Percentiles rank a stretch among this genome's conserved stretches.
These are phyloP conservation scores for Xestobium rufovillosum DNA, from an alignment of 2,888 invertebrate species.

Conservation along the genomic window DNA sequence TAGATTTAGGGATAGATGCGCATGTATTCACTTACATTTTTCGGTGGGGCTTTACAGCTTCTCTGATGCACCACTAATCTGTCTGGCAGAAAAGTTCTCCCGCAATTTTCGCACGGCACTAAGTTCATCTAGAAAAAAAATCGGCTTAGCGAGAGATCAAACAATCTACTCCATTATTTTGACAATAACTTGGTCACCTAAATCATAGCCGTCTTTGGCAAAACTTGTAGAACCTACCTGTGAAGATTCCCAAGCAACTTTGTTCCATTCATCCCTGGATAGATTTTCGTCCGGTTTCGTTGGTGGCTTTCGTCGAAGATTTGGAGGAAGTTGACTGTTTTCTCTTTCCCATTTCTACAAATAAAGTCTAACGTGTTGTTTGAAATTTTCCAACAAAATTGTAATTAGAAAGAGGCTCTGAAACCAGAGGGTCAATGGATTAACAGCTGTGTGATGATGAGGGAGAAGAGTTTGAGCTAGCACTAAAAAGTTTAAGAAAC, in stretches of 20 bases:
- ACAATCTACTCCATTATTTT: too few species aligned
- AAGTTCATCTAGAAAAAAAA: slow-evolving; percentile 43
- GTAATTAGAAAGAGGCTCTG: too few species aligned
- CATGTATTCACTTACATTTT: slow-evolving; percentile 28
- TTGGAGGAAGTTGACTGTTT: slow-evolving; percentile 48
- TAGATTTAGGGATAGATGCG: too few species aligned
- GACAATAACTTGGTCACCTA: too few species aligned
- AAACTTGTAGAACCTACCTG: slow-evolving; percentile 42
- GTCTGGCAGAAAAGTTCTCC: slow-evolving; percentile 62
- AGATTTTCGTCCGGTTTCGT: slow-evolving; percentile 44
- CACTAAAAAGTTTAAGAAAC: too few species aligned
- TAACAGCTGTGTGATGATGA: too few species aligned
- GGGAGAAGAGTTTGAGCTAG: too few species aligned
- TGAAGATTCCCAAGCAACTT: slow-evolving; percentile 47
- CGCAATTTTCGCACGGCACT: slow-evolving; percentile 57
- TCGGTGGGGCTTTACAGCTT: slow-evolving; percentile 39
- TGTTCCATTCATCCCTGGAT: slow-evolving; percentile 46
- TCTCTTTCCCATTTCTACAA: slow-evolving; percentile 56
- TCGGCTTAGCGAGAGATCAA: too few species aligned
- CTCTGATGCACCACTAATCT: slow-evolving; percentile 54
- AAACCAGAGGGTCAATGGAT: too few species aligned
- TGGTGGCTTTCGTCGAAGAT: slow-evolving; percentile 47
- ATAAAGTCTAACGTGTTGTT: slow-evolving; percentile 24
- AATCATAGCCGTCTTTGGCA: not conserved
- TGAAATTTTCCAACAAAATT: too few species aligned